Percentiles rank a stretch among this genome's conserved stretches.
These are phyloP conservation scores for Litocranius walleri DNA, from an alignment of 2,113 vertebrate genomes.

Conservation along the genomic window DNA sequence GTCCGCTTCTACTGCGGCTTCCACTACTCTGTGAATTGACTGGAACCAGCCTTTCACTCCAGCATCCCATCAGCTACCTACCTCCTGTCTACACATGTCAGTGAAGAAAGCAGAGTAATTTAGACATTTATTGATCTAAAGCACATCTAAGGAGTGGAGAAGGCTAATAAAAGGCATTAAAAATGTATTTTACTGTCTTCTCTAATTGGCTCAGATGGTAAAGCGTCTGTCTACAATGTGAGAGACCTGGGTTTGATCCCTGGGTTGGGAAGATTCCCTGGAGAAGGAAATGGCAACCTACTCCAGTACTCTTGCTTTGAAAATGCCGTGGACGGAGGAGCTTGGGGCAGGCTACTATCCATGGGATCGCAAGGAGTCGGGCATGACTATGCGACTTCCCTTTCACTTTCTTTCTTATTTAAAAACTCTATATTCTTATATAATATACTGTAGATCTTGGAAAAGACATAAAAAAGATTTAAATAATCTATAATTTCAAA, in stretches of 20 bases:
- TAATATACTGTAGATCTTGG: neutral
- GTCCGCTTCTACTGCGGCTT: rapidly evolving
- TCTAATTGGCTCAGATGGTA: neutral
- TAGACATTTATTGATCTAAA: neutral
- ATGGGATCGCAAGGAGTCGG: too few relatives aligned
- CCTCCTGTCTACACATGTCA: rapidly evolving
- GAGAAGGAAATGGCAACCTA: too few relatives aligned
- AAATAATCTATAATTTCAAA: neutral
- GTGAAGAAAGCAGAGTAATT: neutral
- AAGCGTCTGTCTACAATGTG: too few relatives aligned
- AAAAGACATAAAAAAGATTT: neutral
- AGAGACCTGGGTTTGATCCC: too few relatives aligned
- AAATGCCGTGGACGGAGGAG: too few relatives aligned
- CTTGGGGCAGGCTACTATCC: too few relatives aligned
- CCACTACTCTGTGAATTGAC: neutral
- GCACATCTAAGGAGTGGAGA: neutral
- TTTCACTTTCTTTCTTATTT: neutral
- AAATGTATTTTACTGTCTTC: neutral
- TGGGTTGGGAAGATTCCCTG: too few relatives aligned
- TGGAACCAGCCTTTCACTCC: neutral
- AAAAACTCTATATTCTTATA: neutral
- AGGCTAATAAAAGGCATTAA: too few relatives aligned
- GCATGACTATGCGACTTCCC: too few relatives aligned
- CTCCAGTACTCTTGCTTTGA: too few relatives aligned
- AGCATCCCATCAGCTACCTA: neutral